Percentiles rank a stretch among this genome's conserved stretches.
Conservation (phyloP, 2,888 invertebrate species). For the Drosophila paucipuncta region DNA sequence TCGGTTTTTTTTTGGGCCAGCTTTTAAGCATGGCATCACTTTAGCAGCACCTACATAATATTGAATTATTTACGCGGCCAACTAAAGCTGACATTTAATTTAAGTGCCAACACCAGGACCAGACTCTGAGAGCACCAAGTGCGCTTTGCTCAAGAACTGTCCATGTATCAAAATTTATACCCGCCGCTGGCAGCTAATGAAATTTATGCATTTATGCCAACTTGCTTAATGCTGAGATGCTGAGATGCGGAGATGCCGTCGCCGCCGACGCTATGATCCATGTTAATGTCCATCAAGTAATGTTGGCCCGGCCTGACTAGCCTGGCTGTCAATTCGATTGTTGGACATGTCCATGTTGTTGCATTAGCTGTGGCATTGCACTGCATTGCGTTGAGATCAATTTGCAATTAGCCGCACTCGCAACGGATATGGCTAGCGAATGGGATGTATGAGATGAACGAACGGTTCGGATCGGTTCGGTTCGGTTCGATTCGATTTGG, state of each 20-base stretch:
- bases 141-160: constrained; percentile 42
- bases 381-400: constrained; percentile 68
- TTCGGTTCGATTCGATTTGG: not conserved
- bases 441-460: constrained; percentile 25
- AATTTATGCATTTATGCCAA: constrained; percentile 82
- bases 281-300: constrained; percentile 81
- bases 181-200: constrained; percentile 65
- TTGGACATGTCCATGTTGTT: constrained; percentile 79
- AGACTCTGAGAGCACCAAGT: constrained; percentile 3
- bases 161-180: constrained; percentile 41
- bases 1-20: constrained; percentile 4
- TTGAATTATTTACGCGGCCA: constrained; percentile 71
- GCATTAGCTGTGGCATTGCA: constrained; percentile 13
- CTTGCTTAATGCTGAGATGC: constrained; percentile 43
- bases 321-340: constrained; percentile 79
- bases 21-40: constrained; percentile 29
- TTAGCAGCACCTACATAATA: constrained; percentile 43
- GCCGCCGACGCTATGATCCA: constrained; percentile 67
- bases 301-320: constrained; percentile 45
- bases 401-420: constrained; percentile 81
- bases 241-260: constrained; percentile 19
- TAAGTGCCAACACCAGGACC: constrained; percentile 70
- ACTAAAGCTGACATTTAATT: constrained; percentile 76
- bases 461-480: not conserved
- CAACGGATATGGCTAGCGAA: constrained; percentile 67